Percentiles rank a stretch among this genome's conserved stretches.
Conservation (phyloP, 2,113 vertebrate genomes). For the Labeo catla region DNA sequence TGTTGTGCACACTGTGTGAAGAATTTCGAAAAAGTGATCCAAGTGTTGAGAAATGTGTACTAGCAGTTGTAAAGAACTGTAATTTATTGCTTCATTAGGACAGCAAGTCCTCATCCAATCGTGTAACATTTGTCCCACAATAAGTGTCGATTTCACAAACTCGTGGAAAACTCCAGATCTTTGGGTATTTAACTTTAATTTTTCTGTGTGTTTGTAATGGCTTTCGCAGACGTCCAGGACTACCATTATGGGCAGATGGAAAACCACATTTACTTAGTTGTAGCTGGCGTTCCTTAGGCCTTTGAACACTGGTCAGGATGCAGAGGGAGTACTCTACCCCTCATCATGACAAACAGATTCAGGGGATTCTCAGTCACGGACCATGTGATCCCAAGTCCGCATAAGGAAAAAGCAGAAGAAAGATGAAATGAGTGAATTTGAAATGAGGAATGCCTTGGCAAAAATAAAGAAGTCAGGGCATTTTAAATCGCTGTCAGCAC, state of each 20-base stretch:
- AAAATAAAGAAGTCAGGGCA: conserved; percentile 57
- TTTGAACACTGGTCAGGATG: not conserved
- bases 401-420: conserved; percentile 12
- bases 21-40: not conserved
- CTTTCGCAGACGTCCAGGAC: conserved; percentile 34
- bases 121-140: conserved; percentile 13
- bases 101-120: not conserved
- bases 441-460: conserved; percentile 60
- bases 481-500: conserved; percentile 71
- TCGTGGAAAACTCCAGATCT: conserved; percentile 22
- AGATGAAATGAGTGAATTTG: conserved; percentile 46
- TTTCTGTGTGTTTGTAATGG: conserved; percentile 34
- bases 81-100: conserved; percentile 53
- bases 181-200: conserved; percentile 31
- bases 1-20: not conserved
- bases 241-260: conserved; percentile 26
- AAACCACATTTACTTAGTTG: conserved; percentile 43
- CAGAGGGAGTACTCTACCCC: conserved; percentile 18
- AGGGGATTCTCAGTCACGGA: conserved; percentile 25
- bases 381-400: conserved; percentile 10
- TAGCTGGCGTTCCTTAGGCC: conserved; percentile 7
- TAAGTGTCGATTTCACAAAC: conserved; percentile 24
- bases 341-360: conserved; percentile 3
- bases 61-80: not conserved
- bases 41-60: not conserved